Conservation (phyloP, 2,888 invertebrate species). For the Lepidocyrtoides sp. region DNA sequence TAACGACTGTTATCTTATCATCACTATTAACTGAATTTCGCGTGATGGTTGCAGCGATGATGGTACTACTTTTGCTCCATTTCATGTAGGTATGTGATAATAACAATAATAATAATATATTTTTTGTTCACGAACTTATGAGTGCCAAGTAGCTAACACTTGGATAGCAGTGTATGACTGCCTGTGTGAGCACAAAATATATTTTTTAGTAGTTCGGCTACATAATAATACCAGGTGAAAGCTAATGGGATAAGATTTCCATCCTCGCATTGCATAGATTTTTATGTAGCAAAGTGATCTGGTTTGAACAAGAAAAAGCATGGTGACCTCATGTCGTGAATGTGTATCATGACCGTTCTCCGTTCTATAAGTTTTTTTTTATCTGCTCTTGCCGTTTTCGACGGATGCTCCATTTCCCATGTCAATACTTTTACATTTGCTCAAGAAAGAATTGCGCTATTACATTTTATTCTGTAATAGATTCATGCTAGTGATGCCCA, state of each 20-base stretch:
- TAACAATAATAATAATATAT: background rate
- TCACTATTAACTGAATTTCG: background rate
- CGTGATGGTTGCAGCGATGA: background rate
- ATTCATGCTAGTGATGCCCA: constrained; percentile 89
- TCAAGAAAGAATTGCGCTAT: constrained; percentile 21
- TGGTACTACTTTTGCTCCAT: background rate
- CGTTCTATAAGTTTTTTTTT: constrained; percentile 90
- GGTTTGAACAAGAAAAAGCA: constrained; percentile 26
- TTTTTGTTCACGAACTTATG: too few species aligned
- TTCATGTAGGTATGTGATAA: background rate
- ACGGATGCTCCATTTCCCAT: constrained; percentile 3
- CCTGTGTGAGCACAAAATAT: background rate
- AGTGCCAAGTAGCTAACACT: too few species aligned
- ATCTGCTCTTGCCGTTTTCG: constrained; percentile 89
- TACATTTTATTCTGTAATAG: constrained; percentile 91
- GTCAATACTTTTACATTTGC: background rate
- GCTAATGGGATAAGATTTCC: constrained; percentile 12
- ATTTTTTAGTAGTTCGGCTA: background rate
- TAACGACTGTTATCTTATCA: constrained; percentile 32
- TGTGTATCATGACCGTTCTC: background rate
- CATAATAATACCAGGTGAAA: background rate
- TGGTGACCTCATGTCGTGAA: constrained; percentile 18
- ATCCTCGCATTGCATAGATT: constrained; percentile 1
- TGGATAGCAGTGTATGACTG: too few species aligned
- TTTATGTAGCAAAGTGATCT: constrained; percentile 11